Base-by-base conservation (phyloP, 2,888 invertebrate genomes). In the Carcina quercana region DNA sequence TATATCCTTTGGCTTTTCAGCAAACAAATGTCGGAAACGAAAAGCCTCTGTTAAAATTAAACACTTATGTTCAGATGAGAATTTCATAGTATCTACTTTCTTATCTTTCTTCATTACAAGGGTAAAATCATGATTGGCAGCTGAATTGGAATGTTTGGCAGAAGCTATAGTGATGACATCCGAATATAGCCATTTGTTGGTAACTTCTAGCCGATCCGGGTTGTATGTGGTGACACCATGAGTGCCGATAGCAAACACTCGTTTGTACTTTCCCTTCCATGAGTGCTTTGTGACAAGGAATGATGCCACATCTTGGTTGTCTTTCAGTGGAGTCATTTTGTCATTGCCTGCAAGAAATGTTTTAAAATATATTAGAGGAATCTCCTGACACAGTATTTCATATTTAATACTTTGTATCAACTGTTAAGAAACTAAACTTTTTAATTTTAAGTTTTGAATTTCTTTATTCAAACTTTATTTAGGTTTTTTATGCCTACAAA, bases 191-290 rank as follows among this genome's bases (percentile, higher is more conserved):
- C 95, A 96, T 75, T 95, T 93, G 82, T 99, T 99, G 33, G 99
- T 99, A 43, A 83, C 80, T 61, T 82, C 82, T 56, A 83, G 42
- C 7, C 79, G 65, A 37, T 83, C 83, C 0, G 83, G 98, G 79
- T 98, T 98, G 78, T 98, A 98, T 1, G 99, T 99, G 27, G 98
- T 96, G 52, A 99, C 94, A 17, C 97, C 98, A 65, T 91, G 89
- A 22, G 96, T 94, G 32, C 98, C 98, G 59, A 99, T 91, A 5
- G 98, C 96, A 69, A 99, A 95, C 58, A 99, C 95, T 53, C 99
- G 87, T 74, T 97, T 97, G 82, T 99, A 99, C 92, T 95, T 98
- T 70, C 98, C 99, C 76, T 97, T 98, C 98, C 98, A 99, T 14
- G 94, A 96, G 74, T 97, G 97, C 83, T 99, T 99, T 19, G 95